Evolutionary conservation across 2,888 invertebrate genomes (phyloP).

Genomic region (Acleris laterana): DNA sequence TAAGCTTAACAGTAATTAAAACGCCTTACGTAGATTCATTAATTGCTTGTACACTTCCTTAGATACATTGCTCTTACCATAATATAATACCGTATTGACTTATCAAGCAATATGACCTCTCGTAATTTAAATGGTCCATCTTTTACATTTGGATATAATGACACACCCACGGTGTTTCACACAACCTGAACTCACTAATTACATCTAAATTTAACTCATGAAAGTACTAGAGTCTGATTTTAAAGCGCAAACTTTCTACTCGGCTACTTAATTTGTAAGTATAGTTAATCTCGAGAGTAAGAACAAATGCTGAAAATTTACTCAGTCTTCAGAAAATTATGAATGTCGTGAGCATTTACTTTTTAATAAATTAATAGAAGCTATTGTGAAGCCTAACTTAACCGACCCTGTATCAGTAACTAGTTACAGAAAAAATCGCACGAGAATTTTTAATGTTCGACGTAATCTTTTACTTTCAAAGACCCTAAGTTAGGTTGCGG

Average conservation of each 20-base stretch:
- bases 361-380: too few relatives aligned
- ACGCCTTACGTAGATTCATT: conserved; percentile 57
- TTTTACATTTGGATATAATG: conserved; percentile 80
- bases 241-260: conserved; percentile 44
- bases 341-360: conserved; percentile 6
- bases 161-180: conserved; percentile 67
- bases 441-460: too few relatives aligned
- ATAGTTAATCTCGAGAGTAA: conserved; percentile 39
- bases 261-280: conserved; percentile 35
- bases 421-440: too few relatives aligned
- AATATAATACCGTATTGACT: conserved; percentile 44
- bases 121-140: conserved; percentile 74
- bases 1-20: conserved; percentile 66
- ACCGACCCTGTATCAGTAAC: too few relatives aligned
- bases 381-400: too few relatives aligned
- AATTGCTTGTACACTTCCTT: conserved; percentile 56
- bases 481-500: too few relatives aligned
- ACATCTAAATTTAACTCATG: conserved; percentile 33
- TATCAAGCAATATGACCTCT: conserved; percentile 56
- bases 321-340: conserved; percentile 49
- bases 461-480: too few relatives aligned
- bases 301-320: conserved; percentile 45
- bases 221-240: conserved; percentile 40
- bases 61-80: conserved; percentile 38
- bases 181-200: conserved; percentile 67